Percentiles rank a stretch among this genome's conserved stretches.
Evolutionary conservation across 2,797 vertebrate genomes (phyloP).

Genomic region (Dicrostonyx torquatus): DNA sequence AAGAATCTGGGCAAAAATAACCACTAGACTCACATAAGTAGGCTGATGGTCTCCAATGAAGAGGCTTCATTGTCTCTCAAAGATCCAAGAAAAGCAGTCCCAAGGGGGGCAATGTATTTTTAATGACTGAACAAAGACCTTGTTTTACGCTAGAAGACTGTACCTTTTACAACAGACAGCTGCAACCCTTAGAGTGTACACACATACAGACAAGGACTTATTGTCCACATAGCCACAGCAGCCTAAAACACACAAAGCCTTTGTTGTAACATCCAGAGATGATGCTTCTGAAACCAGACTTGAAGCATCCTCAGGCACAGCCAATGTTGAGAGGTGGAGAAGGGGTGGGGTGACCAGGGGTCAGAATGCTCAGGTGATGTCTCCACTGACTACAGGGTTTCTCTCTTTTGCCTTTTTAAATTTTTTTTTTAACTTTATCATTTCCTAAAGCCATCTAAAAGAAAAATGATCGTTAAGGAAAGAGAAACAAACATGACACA

Average conservation of each 20-base stretch:
- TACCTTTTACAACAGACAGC: neutral
- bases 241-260: neutral
- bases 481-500: neutral
- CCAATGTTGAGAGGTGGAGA: neutral
- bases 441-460: conserved; percentile 19
- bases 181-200: neutral
- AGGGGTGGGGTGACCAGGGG: too few species aligned
- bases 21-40: neutral
- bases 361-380: neutral
- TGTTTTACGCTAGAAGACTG: conserved; percentile 16
- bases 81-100: conserved; percentile 4
- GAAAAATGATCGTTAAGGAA: neutral
- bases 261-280: neutral
- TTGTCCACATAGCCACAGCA: neutral
- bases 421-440: conserved; percentile 1
- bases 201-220: neutral
- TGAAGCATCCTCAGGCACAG: neutral
- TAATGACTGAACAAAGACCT: conserved; percentile 9
- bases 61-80: conserved; percentile 28
- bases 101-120: neutral
- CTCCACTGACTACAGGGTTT: neutral
- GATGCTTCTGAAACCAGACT: neutral
- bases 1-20: conserved; percentile 47
- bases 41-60: conserved; percentile 19
- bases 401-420: neutral